phyloP scores from a whole-genome alignment of 2,888 invertebrate genomes.

The Anoncus sp. region DNA sequence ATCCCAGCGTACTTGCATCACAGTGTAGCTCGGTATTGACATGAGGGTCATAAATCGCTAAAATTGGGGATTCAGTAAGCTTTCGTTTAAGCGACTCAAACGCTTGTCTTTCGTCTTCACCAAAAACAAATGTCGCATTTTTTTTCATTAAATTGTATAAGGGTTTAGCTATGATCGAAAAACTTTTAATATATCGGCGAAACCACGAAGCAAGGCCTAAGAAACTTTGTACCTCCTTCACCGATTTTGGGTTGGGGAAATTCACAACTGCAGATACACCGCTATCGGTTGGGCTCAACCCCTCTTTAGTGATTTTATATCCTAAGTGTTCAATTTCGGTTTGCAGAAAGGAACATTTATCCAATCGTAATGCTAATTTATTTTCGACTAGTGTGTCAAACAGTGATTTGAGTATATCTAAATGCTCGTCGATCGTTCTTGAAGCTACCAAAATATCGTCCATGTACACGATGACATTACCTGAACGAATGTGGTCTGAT shows the following conservation, averaged over 20 bases:
- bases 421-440: too few species aligned
- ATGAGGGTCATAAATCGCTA: conserved; percentile 43
- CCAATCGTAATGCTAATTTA: conserved; percentile 34
- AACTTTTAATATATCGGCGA: conserved; percentile 24
- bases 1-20: conserved; percentile 74
- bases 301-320: conserved; percentile 50
- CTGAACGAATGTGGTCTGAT: too few species aligned
- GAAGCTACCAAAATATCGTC: conserved; percentile 49
- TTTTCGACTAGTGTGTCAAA: too few species aligned
- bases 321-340: conserved; percentile 59
- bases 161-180: conserved; percentile 69
- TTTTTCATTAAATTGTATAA: conserved; percentile 67
- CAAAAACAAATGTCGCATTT: neutral
- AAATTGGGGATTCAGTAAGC: conserved; percentile 39
- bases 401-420: too few species aligned
- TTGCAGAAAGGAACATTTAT: conserved; percentile 63
- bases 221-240: conserved; percentile 66
- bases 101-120: conserved; percentile 3
- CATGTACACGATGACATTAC: too few species aligned
- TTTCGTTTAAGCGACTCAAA: conserved; percentile 41
- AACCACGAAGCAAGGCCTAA: conserved; percentile 66
- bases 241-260: conserved; percentile 65
- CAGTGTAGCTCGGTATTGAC: conserved; percentile 67
- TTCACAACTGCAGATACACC: conserved; percentile 60
- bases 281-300: conserved; percentile 55